Evolutionary conservation across 1,140 invertebrate species (phyloP), one percentile per base, ranked within the genome.

Genomic region (Ceratitis capitata): DNA sequence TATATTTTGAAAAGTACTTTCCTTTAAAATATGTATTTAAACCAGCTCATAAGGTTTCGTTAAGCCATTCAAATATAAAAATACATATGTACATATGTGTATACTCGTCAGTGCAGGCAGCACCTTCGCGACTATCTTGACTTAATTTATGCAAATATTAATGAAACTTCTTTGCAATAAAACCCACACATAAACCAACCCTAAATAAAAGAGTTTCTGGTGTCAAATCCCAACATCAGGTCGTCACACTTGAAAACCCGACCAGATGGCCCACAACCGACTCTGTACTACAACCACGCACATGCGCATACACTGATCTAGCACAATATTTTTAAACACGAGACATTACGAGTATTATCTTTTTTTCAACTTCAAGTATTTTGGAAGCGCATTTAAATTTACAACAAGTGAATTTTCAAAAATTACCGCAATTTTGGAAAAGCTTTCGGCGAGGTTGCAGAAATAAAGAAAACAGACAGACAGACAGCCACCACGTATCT

Each of bases 371-470:
- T 78, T 78, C n/a, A n/a, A n/a, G n/a, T n/a, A 78, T 78, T 78
- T 78, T 47, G 35, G 39, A 78, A 78, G 69, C 26, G 61, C n/a
- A 45, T 78, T 45, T 45, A 78, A 26, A 16, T 45, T 74, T 74
- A 16, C 26, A 16, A 53, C 3, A 39, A n/a, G 16, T 23, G 7
- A 45, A 47, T 47, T 78, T 78, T 78, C 23, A 39, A 78, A 78
- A 78, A 78, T 78, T 42, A 39, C 69, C 39, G 39, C 39, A 78
- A 78, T 78, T 78, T 78, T 78, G 69, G 69, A 78, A 78, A 78
- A 19, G 39, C 32, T 42, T n/a, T n/a, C n/a, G n/a, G n/a, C 69
- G 69, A 42, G 69, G 69, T 78, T 78, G 39, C 39, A 26, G 16
- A 14, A n/a, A n/a, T n/a, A n/a, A n/a, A n/a, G n/a, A n/a, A n/a